Evolutionary conservation across 2,797 vertebrate species (phyloP), one percentile per base, ranked within the genome.

Genomic region (Zonotrichia albicollis): DNA sequence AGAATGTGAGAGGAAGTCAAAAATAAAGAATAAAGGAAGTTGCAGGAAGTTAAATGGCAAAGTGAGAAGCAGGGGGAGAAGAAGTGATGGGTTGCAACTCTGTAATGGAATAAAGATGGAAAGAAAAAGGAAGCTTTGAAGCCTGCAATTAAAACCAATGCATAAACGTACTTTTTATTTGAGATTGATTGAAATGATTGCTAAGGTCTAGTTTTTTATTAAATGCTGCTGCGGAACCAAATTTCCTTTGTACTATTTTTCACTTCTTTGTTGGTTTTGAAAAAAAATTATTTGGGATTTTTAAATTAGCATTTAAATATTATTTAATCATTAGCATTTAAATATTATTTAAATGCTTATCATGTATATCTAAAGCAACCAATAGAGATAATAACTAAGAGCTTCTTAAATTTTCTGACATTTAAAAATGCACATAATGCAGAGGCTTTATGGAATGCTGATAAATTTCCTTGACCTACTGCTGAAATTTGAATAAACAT

Each of bases 401-500:
- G 80, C 16, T 94, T 42, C 67, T 92, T 90, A 88, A 72, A 65
- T 94, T 89, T 90, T 82, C 50, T 93, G 87, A 38, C 53, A 38
- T 51, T 87, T 88, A 81, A 42, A 11, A 82, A 12, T 65, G 13
- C 70, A 90, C 20, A 5, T 58, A 77, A 45, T 53, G 45, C 34
- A 91, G 86, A 36, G 4, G 29, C 32, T 84, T 70, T 70, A 42
- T 25, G 45, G 53, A 81, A 65, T 38, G 32, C 34, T 94, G 57
- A 58, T 68, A 83, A 54, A 70, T 84, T 76, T 70, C 75, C 71
- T 78, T 91, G 84, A 79, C 51, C 60, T 90, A 30, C 57, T 76
- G 21, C 60, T 87, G 34, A 94, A 92, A 85, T 93, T 54, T 87
- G 62, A 93, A 90, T 87, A 95, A 95, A 94, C 64, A 87, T 67